Evolutionary conservation across 2,888 invertebrate species (phyloP), one percentile per base, ranked within the genome.

Genomic region (Pandemis cinnamomeana): DNA sequence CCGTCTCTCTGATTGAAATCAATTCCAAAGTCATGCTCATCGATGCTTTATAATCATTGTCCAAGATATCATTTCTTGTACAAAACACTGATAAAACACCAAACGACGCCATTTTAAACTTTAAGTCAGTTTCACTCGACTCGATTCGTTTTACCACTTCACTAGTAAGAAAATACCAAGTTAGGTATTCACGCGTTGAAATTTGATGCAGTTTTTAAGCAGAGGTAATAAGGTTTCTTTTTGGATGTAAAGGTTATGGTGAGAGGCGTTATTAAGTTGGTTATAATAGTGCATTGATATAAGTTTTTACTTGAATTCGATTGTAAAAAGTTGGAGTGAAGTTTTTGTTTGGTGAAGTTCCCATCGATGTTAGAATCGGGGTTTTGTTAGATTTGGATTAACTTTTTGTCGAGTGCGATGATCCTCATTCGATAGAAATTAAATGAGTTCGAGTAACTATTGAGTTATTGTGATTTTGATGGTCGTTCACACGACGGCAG

Each of bases 1-100:
- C 91, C 79, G 92, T 86, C 90, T 82, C 77, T 79, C 80, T 90
- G 91, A 92, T 92, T 91, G 91, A 89, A 92, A 91, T 91, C 91
- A 90, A 92, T 92, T 88, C 86, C 81, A 79, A 83, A 86, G 81
- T 84, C 84, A 82, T 83, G 81, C 81, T 86, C 88, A 92, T 92
- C 91, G 91, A 91, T 90, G 86, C 84, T 82, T 81, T 79, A 76
- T 76, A 55, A 62, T 58, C 61, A 75, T 77, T 77, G 75, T 75
- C 72, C 71, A 71, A 53, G 60, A 48, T 64, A 76, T 60, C 71
- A 71, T 69, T 75, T 69, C 71, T 48, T 67, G 48, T 48, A 46
- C 58, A 51, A 68, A 71, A 71, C 46, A 62, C 13, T 61, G n/a
- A 61, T 42, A 67, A 62, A 46, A 55, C 15, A 48, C 5, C 5